phyloP scores from a whole-genome alignment of 1,140 invertebrate species.

The Aphelenchoides avenae region DNA sequence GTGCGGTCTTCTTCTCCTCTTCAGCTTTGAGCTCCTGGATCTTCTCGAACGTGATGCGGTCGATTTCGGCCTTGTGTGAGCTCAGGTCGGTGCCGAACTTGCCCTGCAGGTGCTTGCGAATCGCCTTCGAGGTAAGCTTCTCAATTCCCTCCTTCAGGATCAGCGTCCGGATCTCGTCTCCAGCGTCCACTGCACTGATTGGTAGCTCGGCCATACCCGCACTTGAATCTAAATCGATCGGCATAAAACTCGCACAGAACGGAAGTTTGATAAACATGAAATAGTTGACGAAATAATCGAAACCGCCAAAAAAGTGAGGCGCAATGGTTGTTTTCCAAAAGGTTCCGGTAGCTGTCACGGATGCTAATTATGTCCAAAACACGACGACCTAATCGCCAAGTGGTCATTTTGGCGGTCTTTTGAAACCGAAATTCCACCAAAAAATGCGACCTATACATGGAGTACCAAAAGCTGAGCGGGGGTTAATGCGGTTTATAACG shows the following conservation, averaged over 20 bases:
- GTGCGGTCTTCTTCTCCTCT: slow-evolving; percentile 14
- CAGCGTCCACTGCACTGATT: background rate
- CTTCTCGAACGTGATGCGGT: slow-evolving; percentile 16
- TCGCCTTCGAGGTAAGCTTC: slow-evolving; percentile 24
- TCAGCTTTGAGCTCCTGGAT: slow-evolving; percentile 6
- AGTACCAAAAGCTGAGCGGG: no score
- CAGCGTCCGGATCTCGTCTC: slow-evolving; percentile 10
- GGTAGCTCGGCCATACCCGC: slow-evolving; percentile 8
- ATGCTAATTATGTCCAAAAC: no score
- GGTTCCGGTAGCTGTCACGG: no score
- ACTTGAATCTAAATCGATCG: background rate
- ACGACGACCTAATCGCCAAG: no score
- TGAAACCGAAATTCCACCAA: no score
- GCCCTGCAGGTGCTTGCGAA: slow-evolving; percentile 25
- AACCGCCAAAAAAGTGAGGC: no score
- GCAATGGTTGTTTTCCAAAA: no score
- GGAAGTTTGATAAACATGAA: no score
- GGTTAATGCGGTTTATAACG: no score
- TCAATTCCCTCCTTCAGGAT: slow-evolving; percentile 26
- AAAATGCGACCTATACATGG: no score
- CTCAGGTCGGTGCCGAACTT: slow-evolving; percentile 18
- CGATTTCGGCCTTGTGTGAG: slow-evolving; percentile 24
- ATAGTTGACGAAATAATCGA: no score
- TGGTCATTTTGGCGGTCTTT: no score
- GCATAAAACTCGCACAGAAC: background rate